These are phyloP conservation scores for Sipha maydis DNA, from an alignment of 2,888 invertebrate species.

Conservation along the genomic window DNA sequence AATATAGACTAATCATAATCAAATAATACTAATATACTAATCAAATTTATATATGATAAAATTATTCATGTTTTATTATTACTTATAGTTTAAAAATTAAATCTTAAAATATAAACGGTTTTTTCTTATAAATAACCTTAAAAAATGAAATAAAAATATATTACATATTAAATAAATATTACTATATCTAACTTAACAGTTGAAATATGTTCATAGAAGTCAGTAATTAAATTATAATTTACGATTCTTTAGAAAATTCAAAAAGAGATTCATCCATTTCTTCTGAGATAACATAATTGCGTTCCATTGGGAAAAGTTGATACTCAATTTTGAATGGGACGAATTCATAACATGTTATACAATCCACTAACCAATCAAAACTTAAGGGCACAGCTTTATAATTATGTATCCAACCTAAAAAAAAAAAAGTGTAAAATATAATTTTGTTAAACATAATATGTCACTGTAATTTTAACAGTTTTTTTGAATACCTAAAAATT, in stretches of 20 bases:
- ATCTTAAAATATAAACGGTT: not conserved
- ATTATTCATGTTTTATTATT: too few species aligned
- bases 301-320: not conserved
- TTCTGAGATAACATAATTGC: not conserved
- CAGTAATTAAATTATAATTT: not conserved
- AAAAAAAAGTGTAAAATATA: not conserved
- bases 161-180: too few species aligned
- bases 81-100: too few species aligned
- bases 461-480: too few species aligned
- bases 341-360: constrained; percentile 28
- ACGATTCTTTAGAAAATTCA: not conserved
- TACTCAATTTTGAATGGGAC: not conserved
- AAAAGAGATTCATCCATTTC: not conserved
- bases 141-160: not conserved
- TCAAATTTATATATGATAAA: too few species aligned
- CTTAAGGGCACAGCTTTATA: constrained; percentile 30
- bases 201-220: too few species aligned
- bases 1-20: too few species aligned
- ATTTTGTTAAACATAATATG: too few species aligned
- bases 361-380: constrained; percentile 40
- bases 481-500: too few species aligned
- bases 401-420: constrained; percentile 20
- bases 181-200: too few species aligned
- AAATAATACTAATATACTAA: too few species aligned
- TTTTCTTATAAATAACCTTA: not conserved